Conservation (phyloP, 23 tunicate species). For the Ascidia mentula region DNA sequence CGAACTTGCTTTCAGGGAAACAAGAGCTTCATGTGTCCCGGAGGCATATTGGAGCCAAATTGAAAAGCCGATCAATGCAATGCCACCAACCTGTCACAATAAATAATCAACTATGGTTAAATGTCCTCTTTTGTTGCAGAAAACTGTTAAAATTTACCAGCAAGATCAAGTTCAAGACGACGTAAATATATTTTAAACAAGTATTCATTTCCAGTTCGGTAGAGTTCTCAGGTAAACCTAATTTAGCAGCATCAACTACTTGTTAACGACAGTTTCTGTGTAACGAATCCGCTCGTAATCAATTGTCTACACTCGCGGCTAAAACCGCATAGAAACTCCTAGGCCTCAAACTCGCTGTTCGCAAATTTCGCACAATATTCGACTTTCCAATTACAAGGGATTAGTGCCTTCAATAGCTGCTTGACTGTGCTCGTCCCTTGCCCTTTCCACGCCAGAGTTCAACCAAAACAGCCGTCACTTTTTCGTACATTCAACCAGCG, state of each 20-base stretch:
- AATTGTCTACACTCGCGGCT: no score
- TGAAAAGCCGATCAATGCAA: neutral
- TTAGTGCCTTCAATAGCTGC: neutral
- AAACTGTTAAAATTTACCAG: neutral
- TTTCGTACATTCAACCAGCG: constrained; percentile 1
- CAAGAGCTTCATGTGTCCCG: neutral
- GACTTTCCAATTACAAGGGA: neutral
- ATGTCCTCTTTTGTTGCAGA: no score
- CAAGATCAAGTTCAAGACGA: neutral
- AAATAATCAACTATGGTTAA: no score
- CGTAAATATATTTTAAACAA: neutral
- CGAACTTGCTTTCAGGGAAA: neutral
- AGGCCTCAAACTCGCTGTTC: no score
- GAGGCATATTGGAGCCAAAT: neutral
- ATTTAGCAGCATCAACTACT: no score
- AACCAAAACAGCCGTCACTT: neutral
- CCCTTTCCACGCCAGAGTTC: neutral
- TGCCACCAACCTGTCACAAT: constrained; percentile 1
- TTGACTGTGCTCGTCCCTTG: neutral
- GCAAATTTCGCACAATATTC: neutral
- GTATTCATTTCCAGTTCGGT: neutral
- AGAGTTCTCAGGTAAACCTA: no score
- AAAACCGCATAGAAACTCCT: no score
- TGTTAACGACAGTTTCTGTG: no score
- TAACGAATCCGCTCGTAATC: no score